phyloP scores from a whole-genome alignment of 1,140 invertebrate genomes.

The Brachionus plicatilis region DNA sequence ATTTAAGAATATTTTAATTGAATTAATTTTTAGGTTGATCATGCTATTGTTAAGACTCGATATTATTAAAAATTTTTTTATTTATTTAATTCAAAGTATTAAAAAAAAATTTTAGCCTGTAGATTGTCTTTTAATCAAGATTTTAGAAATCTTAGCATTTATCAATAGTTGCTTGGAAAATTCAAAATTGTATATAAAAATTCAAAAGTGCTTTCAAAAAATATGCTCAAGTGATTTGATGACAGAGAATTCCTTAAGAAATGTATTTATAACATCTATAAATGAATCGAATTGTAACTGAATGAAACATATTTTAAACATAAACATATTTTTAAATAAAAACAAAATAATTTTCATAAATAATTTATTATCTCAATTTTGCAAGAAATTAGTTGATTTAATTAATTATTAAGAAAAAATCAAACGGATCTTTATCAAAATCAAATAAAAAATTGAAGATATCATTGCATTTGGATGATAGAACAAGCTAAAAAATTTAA shows the following conservation, averaged over 20 bases:
- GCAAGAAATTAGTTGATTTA: neutral
- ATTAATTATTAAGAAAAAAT: neutral
- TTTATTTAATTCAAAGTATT: neutral
- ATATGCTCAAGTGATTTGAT: neutral
- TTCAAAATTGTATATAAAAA: neutral
- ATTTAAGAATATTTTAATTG: neutral
- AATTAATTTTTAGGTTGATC: no score
- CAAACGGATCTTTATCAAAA: neutral
- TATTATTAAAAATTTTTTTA: no score
- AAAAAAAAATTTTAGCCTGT: neutral
- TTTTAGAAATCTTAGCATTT: neutral
- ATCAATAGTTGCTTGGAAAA: neutral
- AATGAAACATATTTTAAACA: neutral
- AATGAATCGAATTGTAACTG: neutral
- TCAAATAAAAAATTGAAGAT: no score
- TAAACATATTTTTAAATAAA: neutral
- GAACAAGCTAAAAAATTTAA: neutral
- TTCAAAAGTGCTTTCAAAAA: neutral
- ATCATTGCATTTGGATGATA: neutral
- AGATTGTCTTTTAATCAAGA: neutral
- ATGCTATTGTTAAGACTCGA: no score
- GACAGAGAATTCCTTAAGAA: neutral
- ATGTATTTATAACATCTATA: neutral
- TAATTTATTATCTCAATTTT: conserved; percentile 28
- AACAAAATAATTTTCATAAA: neutral